Evolutionary conservation across 2,888 invertebrate genomes (phyloP), one percentile per base, ranked within the genome.

Genomic region (Xanthostigma xanthostigma): DNA sequence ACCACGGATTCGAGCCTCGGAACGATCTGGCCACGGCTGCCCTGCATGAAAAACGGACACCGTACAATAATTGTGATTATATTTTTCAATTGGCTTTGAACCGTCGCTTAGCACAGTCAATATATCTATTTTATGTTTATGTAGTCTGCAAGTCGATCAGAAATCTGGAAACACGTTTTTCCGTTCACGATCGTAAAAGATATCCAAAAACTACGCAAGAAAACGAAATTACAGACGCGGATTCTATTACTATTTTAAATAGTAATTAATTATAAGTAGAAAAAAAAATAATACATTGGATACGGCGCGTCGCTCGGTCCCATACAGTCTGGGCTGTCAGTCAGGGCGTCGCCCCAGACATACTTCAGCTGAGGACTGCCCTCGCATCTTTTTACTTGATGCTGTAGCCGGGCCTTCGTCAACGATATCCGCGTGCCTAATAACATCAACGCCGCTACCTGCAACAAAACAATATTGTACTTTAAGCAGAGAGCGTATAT

Each of bases 261-360:
- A 36, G 3, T 13, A 13, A 36, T 48, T 46, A 12, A n/a, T 3
- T 39, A 39, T 27, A n/a, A n/a, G n/a, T n/a, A 27, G 27, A 27
- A 3, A 27, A 27, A 27, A 27, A 37, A 35, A 57, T 69, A 72
- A 73, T 72, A 90, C 91, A 80, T 79, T 52, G 91, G 91, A 71
- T 91, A 92, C 47, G 85, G 83, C 56, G 77, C 67, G 56, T 88
- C 83, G 59, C 87, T 85, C 8, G 91, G 91, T 14, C 91, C 91
- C 46, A 84, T 65, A 58, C 90, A 90, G 60, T 87, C 83, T 17
- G 72, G 67, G 8, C 82, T 75, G 64, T 86, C 87, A 55, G 78
- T 77, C 44, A 92, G 69, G 8, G 91, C 91, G 65, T 92, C 89
- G 13, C 92, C 92, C 78, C 88, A 89, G 14, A 89, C 72, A 65